Percentiles rank a stretch among this genome's conserved stretches.
Evolutionary conservation across 2,797 vertebrate genomes (phyloP).

Genomic region (Phalloptychus januarius): DNA sequence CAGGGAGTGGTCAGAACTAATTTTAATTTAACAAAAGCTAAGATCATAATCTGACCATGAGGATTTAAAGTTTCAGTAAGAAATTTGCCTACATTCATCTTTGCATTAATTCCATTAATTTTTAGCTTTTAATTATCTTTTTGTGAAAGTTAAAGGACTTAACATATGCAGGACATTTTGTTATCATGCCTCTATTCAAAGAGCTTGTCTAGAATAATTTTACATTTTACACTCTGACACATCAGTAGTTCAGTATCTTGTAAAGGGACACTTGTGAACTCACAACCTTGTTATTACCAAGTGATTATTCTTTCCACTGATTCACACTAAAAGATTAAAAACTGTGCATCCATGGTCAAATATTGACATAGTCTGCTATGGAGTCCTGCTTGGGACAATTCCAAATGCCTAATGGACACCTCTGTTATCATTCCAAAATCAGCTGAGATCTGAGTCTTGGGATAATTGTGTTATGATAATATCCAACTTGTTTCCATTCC

Average conservation of each 20-base stretch:
- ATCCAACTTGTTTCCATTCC: background rate
- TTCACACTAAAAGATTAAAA: background rate
- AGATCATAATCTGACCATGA: background rate
- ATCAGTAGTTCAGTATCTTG: background rate
- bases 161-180: background rate
- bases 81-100: background rate
- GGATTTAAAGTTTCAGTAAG: background rate
- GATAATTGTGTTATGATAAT: background rate
- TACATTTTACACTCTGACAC: background rate
- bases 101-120: background rate
- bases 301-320: background rate
- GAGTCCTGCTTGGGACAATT: background rate
- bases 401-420: background rate
- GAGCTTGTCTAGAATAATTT: background rate
- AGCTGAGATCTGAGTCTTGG: background rate
- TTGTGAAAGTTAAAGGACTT: background rate
- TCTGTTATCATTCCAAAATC: background rate
- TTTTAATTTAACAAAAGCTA: too few relatives aligned
- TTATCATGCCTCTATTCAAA: background rate
- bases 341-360: background rate
- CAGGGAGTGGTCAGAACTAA: too few relatives aligned
- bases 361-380: background rate
- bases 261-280: background rate
- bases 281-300: background rate
- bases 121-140: background rate